Evolutionary conservation across 2,888 invertebrate species (phyloP).

Genomic region (Drosophila multiciliata): DNA sequence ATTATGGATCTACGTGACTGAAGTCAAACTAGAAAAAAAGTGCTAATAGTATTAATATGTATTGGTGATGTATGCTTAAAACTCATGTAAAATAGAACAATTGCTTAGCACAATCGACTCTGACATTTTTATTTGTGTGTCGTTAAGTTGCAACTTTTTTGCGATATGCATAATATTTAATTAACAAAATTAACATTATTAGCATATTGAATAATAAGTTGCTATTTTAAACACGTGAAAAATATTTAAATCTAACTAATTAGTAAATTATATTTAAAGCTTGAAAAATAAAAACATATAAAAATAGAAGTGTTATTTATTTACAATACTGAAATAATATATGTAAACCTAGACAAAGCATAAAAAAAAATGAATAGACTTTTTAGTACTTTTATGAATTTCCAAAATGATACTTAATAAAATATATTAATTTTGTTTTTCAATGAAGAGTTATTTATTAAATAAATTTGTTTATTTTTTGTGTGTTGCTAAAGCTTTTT

Average conservation of each 20-base stretch:
- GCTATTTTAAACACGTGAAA: not conserved
- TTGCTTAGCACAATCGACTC: too few relatives aligned
- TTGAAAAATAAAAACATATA: not conserved
- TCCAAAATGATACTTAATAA: too few relatives aligned
- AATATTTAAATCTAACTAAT: not conserved
- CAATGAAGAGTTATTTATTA: not conserved
- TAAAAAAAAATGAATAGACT: not conserved
- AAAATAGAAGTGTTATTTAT: not conserved
- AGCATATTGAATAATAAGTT: slow-evolving; percentile 16
- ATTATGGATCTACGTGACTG: not conserved
- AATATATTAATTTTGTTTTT: not conserved
- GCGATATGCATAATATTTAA: slow-evolving; percentile 29
- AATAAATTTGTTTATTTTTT: not conserved
- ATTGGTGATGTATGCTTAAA: not conserved
- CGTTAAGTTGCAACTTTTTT: slow-evolving; percentile 37
- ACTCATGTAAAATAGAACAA: not conserved
- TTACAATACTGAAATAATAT: not conserved
- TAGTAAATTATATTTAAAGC: not conserved
- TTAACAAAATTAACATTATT: slow-evolving; percentile 32
- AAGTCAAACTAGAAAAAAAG: not conserved
- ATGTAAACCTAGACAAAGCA: not conserved
- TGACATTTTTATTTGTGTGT: not conserved
- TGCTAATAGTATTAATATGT: not conserved
- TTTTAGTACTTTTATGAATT: not conserved
- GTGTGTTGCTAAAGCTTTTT: not conserved